phyloP scores from a whole-genome alignment of 2,797 vertebrate genomes.

The Gorsachius magnificus region DNA sequence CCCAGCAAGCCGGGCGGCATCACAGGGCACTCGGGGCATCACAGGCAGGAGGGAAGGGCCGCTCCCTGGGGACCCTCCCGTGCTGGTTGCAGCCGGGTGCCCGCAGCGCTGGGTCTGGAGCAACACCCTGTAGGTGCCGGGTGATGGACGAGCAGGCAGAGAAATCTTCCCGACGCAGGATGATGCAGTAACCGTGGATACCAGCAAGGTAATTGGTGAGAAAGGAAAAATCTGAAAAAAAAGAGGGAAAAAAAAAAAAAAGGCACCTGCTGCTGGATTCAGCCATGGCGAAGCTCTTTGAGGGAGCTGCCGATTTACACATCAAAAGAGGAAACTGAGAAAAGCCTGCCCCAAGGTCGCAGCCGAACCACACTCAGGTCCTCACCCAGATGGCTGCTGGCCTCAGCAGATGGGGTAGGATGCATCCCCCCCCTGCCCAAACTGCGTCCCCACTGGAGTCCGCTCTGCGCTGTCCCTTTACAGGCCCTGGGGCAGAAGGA shows the following conservation, averaged over 20 bases:
- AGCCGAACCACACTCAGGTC: not conserved
- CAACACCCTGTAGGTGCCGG: not conserved
- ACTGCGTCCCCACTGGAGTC: not conserved
- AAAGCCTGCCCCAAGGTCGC: constrained; percentile 18
- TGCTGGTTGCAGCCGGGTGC: not conserved
- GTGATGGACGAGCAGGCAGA: not conserved
- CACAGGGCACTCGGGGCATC: not conserved
- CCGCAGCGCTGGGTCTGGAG: not conserved
- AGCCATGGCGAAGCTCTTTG: constrained; percentile 23
- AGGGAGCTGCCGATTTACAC: constrained; percentile 55
- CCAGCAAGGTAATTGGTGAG: constrained; percentile 10
- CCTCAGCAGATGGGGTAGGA: constrained; percentile 6
- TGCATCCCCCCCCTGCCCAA: rapidly evolving
- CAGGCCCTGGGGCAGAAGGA: not conserved
- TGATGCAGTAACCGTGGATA: constrained; percentile 30
- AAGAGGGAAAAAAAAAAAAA: not conserved
- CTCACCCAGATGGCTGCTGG: not conserved
- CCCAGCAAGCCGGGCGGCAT: not conserved
- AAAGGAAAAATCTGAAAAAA: not conserved
- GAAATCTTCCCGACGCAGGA: not conserved
- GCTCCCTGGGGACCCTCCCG: not conserved
- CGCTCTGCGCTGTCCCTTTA: not conserved
- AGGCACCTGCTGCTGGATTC: constrained; percentile 45
- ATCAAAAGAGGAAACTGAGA: constrained; percentile 48
- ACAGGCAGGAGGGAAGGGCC: not conserved